Percentiles rank a stretch among this genome's conserved stretches.
Evolutionary conservation across 2,888 invertebrate genomes (phyloP).

Genomic region (Catocala nupta): DNA sequence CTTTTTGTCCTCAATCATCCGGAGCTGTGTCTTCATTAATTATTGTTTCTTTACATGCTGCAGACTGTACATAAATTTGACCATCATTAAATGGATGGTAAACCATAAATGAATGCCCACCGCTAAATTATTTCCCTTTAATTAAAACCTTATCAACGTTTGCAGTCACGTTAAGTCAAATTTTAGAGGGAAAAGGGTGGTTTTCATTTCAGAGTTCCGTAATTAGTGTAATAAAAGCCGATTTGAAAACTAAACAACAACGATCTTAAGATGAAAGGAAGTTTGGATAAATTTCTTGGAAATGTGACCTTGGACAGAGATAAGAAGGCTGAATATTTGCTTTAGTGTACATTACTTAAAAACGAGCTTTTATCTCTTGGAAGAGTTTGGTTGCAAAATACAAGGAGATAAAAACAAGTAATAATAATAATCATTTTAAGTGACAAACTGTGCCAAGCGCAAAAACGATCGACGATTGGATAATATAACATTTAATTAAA

Average conservation of each 20-base stretch:
- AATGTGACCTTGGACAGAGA: conserved; percentile 2
- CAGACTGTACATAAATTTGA: conserved; percentile 31
- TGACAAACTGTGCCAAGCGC: too few species aligned
- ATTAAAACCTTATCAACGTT: conserved; percentile 61
- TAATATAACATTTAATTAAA: too few species aligned
- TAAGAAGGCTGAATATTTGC: too few species aligned
- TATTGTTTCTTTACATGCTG: neutral
- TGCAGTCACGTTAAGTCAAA: conserved; percentile 54
- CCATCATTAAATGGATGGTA: conserved; percentile 13
- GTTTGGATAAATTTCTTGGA: neutral
- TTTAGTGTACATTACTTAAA: neutral
- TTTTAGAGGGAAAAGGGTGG: conserved; percentile 41
- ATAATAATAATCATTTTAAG: too few species aligned
- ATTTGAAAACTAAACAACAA: conserved; percentile 37
- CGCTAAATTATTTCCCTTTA: conserved; percentile 51
- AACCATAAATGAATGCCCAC: conserved; percentile 29
- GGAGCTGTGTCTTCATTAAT: too few species aligned
- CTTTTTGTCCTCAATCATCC: too few species aligned
- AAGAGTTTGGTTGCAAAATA: too few species aligned
- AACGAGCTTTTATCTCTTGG: too few species aligned
- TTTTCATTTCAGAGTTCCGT: conserved; percentile 44
- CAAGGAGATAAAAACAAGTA: too few species aligned
- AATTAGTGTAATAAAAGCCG: conserved; percentile 45
- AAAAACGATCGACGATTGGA: too few species aligned
- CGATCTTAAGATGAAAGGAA: conserved; percentile 16